A percentile compares a stretch with the other conserved stretches of the same genome.
phyloP scores from a whole-genome alignment of 2,797 vertebrate genomes.

The Calcarius lapponicus region DNA sequence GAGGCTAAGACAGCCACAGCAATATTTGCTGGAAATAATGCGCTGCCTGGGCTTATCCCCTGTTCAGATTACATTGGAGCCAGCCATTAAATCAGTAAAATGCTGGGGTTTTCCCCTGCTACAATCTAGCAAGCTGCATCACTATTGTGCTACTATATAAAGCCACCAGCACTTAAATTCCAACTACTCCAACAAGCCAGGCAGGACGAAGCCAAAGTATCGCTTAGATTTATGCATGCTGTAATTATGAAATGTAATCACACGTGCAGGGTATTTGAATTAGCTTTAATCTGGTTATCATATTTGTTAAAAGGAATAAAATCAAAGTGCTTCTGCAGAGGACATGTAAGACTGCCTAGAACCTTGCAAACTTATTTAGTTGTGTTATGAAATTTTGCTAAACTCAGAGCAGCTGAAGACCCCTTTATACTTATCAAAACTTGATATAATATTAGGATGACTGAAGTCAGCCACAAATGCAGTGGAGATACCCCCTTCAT shows the following conservation, averaged over 20 bases:
- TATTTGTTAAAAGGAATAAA: neutral
- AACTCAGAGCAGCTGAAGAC: neutral
- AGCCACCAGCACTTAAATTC: neutral
- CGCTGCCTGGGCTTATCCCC: neutral
- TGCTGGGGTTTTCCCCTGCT: neutral
- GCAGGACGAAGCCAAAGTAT: neutral
- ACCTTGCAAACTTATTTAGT: neutral
- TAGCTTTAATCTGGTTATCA: neutral
- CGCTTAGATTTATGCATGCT: neutral
- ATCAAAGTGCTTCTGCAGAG: neutral
- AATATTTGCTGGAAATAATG: neutral
- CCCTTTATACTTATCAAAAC: neutral
- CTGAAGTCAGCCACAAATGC: neutral
- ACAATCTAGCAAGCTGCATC: neutral
- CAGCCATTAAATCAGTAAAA: neutral
- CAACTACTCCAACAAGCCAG: neutral
- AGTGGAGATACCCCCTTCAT: neutral
- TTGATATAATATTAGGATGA: neutral
- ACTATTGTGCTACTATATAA: neutral
- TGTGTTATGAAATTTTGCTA: neutral
- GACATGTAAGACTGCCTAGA: neutral
- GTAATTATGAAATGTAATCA: neutral
- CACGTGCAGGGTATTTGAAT: neutral
- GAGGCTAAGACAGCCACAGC: neutral
- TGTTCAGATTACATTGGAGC: neutral